Evolutionary conservation across 2,888 invertebrate species (phyloP), one percentile per base, ranked within the genome.

Genomic region (Cheilosia scutellata): DNA sequence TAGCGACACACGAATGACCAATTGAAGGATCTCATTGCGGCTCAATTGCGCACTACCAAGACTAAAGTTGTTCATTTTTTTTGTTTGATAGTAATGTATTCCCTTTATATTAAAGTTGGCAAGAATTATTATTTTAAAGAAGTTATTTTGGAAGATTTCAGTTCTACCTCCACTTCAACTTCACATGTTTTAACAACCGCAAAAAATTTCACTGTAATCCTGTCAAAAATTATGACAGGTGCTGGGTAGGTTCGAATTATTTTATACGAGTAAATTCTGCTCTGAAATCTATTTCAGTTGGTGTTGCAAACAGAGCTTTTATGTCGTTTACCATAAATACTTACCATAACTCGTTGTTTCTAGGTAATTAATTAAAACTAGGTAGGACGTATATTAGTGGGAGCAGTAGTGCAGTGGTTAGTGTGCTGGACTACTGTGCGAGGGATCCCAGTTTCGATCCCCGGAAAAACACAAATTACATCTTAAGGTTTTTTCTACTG

Each of bases 1-100:
- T 89, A 97, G 93, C 9, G 96, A 95, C 89, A 97, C 94, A 90
- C 96, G 94, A 87, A 96, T 94, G 65, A 96, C 94, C 92, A 96
- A 94, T 92, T 84, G 83, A 60, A 84, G 49, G 86, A 96, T 93
- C 93, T 97, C 96, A 89, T 94, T 95, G 87, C 96, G 94, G 49
- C 95, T 94, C 91, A 96, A 94, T 89, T 95, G 95, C 16, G 93
- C 90, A 88, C 95, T 95, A 53, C 93, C 90, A 58, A 92, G 88
- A 60, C 90, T 90, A 63, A 92, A 90, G 66, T 91, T 90, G 49
- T 91, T 91, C 92, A 92, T 92, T 63, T n/a, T 80, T 92, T 63
- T n/a, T 80, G 27, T 6, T 9, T 55, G 42, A 11, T 40, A 7
- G 16, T 42, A 68, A 11, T 29, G 6, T 27, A 9, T 29, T 29